Evolutionary conservation across 1,140 invertebrate species (phyloP).

Genomic region (Procambarus clarkii): DNA sequence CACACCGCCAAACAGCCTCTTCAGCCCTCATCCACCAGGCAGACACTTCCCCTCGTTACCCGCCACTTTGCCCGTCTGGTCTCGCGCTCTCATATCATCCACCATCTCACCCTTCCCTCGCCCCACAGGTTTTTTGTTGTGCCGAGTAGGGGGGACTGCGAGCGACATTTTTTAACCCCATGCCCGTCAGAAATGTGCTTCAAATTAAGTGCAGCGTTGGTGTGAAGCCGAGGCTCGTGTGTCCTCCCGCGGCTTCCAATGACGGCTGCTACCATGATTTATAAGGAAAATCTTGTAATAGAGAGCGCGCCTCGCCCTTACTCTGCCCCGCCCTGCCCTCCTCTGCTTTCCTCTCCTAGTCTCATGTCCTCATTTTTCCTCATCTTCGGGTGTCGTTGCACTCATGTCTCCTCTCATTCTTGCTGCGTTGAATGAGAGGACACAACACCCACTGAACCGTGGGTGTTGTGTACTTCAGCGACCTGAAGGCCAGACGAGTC

Average conservation of each 20-base stretch:
- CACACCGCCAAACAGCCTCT: no score
- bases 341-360: conserved; percentile 7
- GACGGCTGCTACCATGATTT: conserved; percentile 33
- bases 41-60: no score
- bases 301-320: conserved; percentile 3
- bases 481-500: no score
- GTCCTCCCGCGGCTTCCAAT: conserved; percentile 16
- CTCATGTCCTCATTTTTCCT: conserved; percentile 13
- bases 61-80: no score
- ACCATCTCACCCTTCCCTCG: neutral
- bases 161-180: no score
- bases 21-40: no score
- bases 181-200: neutral
- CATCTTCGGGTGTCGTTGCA: neutral
- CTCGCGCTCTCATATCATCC: neutral
- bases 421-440: no score
- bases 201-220: neutral
- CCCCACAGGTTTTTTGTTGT: neutral
- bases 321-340: neutral
- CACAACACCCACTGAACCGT: no score
- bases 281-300: conserved; percentile 42
- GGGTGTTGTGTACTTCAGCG: no score
- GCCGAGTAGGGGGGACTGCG: neutral
- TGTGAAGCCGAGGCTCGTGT: no score
- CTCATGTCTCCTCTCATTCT: no score